Base-by-base conservation (phyloP, 1,140 invertebrate genomes). In the Macrocentrus cingulum region DNA sequence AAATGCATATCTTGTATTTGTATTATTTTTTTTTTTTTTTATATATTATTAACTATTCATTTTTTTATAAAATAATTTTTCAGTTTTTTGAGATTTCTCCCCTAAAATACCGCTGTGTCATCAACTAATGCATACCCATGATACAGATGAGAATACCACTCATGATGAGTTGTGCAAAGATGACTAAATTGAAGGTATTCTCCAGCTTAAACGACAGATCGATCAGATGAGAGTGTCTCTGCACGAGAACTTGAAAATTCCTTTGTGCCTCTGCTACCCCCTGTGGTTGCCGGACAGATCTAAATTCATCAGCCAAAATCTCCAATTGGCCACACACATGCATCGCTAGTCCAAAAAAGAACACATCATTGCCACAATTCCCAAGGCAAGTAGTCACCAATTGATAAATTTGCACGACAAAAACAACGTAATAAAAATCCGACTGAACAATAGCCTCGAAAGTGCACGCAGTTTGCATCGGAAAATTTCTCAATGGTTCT, bases 261-360 rank as follows among this genome's bases (percentile, higher is more conserved):
- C 23, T 11, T 34, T 20, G 15, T 2, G 46, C 42, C 15, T 44
- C 29, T n/a, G 15, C 4, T 25, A 16, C 8, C 19, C 16, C 4
- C 8, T 32, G 15, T 20, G 8, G 22, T 6, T 13, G 29, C 18
- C 34, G 13, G 41, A 55, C 48, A 1, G 20, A 3, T 3, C 25
- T 16, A 48, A 64, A 59, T 42, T 59, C 50, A 13, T 45, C 44
- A 20, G 44, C 53, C 4, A 65, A 42, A 9, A 60, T 62, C 9
- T 62, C 60, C n/a, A 65, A 44, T 32, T 65, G 63, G 1, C 63
- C 63, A 41, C 63, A 65, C 20, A 62, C 41, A 36, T 65, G 63
- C 60, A 65, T 65, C 8, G 45, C 53, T 37, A 62, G 48, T 11
- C 60, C 60, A 22, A 65, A 65, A 34, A 65, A 62, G 23, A 65